Base-by-base conservation (phyloP, 2,888 invertebrate genomes). In the Pegoplata infirma region DNA sequence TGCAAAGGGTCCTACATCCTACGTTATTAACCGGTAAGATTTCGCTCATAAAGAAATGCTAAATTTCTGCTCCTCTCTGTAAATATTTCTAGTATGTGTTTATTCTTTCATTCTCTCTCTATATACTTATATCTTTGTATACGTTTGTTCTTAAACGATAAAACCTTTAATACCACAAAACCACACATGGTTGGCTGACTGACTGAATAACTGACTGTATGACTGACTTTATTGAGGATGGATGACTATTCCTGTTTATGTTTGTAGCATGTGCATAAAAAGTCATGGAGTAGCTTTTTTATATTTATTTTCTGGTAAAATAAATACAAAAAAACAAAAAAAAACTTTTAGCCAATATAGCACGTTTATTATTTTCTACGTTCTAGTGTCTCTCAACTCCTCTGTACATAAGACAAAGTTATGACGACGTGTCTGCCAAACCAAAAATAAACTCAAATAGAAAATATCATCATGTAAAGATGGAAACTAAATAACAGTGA, bases 121-220 rank as follows among this genome's bases (percentile, higher is more conserved):
- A n/a, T 10, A 53, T 25, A n/a, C n/a, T n/a, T n/a, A 5, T 19
- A 16, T 21, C 46, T 8, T 36, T 16, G 12, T 73, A 28, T 19
- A n/a, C 7, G 44, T 51, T 66, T 66, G 53, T 53, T 67, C 49
- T 17, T 25, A 77, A 72, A 68, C 67, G 76, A 72, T 67, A 67
- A 63, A 72, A 66, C 36, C 49, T 40, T 67, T 55, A 72, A 49
- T 56, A n/a, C 49, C 66, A 46, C 55, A 23, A 61, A 55, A 47
- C 51, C 59, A 47, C 66, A 66, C n/a, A 36, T 36, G 28, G 46
- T 14, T 23, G 44, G 46, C 32, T 36, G 53, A 49, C 16, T 59
- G 40, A 6, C 7, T 63, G 36, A 25, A n/a, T n/a, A n/a, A n/a
- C n/a, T n/a, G n/a, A n/a, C n/a, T 51, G 59, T 5, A 28, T 56